Conservation (phyloP, 2,113 vertebrate genomes). For the Poicephalus meyeri region DNA sequence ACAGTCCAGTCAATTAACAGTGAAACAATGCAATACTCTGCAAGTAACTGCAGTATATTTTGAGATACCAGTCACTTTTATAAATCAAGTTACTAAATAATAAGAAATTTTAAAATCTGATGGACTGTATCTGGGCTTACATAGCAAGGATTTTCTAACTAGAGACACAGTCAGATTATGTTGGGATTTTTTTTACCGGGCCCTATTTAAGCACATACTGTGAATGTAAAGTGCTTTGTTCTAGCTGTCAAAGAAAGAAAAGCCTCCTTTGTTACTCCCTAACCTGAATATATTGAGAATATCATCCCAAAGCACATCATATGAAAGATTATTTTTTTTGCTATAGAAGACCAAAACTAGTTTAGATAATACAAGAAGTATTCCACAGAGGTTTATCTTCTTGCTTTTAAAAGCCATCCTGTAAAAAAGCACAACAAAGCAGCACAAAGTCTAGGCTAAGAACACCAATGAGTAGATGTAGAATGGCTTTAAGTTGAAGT, state of each 20-base stretch:
- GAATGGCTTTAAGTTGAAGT: background rate
- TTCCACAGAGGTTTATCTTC: background rate
- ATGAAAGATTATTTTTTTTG: background rate
- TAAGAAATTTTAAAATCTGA: background rate
- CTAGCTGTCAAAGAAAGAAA: conserved; percentile 6
- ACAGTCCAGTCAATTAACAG: background rate
- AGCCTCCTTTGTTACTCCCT: background rate
- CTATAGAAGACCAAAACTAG: background rate
- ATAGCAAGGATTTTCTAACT: background rate
- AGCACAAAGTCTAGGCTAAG: background rate
- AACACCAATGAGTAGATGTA: background rate
- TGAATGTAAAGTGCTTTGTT: background rate
- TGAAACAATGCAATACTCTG: background rate
- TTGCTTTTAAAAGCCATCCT: background rate
- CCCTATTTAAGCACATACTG: background rate
- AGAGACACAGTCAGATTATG: background rate
- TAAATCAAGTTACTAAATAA: background rate
- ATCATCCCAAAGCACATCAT: background rate
- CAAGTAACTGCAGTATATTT: background rate
- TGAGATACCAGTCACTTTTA: background rate
- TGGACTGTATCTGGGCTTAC: background rate
- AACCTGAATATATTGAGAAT: background rate
- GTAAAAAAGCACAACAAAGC: background rate
- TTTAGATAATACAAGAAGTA: background rate
- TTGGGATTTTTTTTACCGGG: background rate